Percentiles rank a stretch among this genome's conserved stretches.
Conservation (phyloP, 2,113 vertebrate species). For the Grantiella picta region DNA sequence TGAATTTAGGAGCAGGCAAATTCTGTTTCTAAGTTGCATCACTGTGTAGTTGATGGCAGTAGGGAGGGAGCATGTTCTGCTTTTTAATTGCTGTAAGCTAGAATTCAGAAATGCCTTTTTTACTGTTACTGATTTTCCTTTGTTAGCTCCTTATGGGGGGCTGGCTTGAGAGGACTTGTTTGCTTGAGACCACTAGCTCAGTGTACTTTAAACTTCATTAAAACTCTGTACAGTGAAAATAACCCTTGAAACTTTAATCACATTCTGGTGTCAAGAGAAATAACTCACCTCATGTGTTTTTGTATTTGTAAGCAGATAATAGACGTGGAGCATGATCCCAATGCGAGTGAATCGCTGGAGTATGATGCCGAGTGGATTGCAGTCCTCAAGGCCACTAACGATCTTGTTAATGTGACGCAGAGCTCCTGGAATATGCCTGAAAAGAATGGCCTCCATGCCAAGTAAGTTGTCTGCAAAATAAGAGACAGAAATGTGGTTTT, state of each 20-base stretch:
- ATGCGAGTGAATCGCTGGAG: constrained; percentile 81
- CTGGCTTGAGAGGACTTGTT: neutral
- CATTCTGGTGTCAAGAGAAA: neutral
- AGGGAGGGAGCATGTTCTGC: neutral
- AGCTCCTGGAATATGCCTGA: constrained; percentile 88
- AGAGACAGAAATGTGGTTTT: neutral
- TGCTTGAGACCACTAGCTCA: neutral
- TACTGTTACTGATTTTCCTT: neutral
- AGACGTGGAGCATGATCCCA: constrained; percentile 86
- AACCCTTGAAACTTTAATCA: neutral
- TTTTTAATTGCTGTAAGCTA: neutral
- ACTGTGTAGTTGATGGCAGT: neutral
- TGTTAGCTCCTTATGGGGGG: neutral
- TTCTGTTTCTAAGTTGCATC: neutral
- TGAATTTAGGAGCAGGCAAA: neutral
- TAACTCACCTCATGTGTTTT: neutral
- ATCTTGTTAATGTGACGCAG: constrained; percentile 79
- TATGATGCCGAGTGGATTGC: constrained; percentile 96
- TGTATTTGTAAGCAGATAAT: constrained; percentile 70
- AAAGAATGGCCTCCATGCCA: constrained; percentile 86
- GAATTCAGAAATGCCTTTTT: neutral
- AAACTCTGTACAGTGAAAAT: neutral
- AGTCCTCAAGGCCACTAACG: constrained; percentile 86
- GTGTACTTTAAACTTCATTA: neutral
- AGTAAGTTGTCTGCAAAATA: constrained; percentile 60